These are phyloP conservation scores for Donacobius atricapilla DNA, from an alignment of 2,113 vertebrate species.

Conservation along the genomic window DNA sequence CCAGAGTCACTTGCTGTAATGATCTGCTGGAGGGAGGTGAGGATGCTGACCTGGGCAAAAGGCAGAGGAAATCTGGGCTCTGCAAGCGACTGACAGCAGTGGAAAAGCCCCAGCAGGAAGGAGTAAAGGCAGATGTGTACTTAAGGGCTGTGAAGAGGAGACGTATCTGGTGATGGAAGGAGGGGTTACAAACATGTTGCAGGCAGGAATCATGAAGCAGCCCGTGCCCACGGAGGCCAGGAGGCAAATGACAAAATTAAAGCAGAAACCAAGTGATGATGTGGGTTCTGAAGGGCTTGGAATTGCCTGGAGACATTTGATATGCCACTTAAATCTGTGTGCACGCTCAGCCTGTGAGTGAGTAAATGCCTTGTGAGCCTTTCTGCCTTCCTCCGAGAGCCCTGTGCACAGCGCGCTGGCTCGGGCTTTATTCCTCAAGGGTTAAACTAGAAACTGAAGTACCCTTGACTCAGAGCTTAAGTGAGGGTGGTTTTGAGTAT, in stretches of 20 bases:
- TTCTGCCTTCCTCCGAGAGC: neutral
- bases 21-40: neutral
- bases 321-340: neutral
- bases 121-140: neutral
- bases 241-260: neutral
- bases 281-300: neutral
- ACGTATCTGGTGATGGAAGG: fast-evolving
- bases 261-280: neutral
- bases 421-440: constrained; percentile 2
- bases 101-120: neutral
- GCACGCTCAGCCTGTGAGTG: neutral
- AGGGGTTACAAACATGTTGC: fast-evolving
- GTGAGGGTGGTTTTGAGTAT: neutral
- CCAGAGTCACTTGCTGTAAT: neutral
- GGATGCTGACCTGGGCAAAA: neutral
- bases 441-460: constrained; percentile 35
- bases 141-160: neutral
- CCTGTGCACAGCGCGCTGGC: fast-evolving
- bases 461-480: constrained; percentile 19
- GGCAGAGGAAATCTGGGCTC: neutral
- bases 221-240: neutral
- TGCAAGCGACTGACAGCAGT: neutral
- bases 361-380: neutral
- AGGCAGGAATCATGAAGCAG: neutral
- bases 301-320: neutral